phyloP scores from a whole-genome alignment of 2,797 vertebrate species.

The Tamandua tetradactyla region DNA sequence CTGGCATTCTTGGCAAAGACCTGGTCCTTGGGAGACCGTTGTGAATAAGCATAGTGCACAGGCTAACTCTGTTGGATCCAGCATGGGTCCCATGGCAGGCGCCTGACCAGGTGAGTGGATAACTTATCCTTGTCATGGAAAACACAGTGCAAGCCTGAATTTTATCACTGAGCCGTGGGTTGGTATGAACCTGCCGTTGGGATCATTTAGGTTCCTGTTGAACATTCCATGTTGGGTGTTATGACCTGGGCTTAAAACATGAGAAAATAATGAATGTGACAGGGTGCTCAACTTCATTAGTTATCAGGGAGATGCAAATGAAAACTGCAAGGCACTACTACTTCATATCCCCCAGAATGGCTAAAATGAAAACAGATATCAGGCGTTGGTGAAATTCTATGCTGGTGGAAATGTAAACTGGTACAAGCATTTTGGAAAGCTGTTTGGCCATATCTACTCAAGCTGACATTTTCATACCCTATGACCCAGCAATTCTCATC shows the following conservation, averaged over 20 bases:
- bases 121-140: not conserved
- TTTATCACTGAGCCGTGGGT: not conserved
- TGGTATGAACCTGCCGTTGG: not conserved
- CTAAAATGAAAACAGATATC: not conserved
- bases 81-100: not conserved
- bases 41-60: not conserved
- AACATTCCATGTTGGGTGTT: not conserved
- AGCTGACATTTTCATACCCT: not conserved
- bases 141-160: not conserved
- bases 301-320: not conserved
- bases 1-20: constrained; percentile 64
- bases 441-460: not conserved
- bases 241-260: not conserved
- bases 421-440: not conserved
- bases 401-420: not conserved
- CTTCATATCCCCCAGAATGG: not conserved
- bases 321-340: not conserved
- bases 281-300: not conserved
- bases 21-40: constrained; percentile 39
- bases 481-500: not conserved
- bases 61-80: not conserved
- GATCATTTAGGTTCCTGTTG: not conserved
- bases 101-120: constrained; percentile 16
- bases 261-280: not conserved
- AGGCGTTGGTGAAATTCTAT: not conserved